Evolutionary conservation across 2,888 invertebrate species (phyloP).

Genomic region (Philhelius pedissequus): DNA sequence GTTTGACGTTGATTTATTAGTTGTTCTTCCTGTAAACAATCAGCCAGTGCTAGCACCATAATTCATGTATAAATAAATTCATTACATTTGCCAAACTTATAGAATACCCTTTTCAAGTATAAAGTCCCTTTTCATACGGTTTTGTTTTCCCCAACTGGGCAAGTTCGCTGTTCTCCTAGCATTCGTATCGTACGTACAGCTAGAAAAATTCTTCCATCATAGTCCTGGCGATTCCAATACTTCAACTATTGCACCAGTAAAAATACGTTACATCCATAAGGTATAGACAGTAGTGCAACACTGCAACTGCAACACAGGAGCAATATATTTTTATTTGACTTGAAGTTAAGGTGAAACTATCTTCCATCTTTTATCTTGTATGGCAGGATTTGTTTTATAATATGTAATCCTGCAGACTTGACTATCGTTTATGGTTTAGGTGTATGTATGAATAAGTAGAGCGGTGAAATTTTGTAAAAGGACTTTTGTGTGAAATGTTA

Average conservation of each 20-base stretch:
- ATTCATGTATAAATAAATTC: constrained; percentile 20
- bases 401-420: constrained; percentile 23
- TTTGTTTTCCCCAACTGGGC: background rate
- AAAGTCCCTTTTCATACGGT: background rate
- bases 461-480: background rate
- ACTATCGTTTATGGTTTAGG: background rate
- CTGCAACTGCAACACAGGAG: background rate
- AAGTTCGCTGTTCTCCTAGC: too few relatives aligned
- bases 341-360: constrained; percentile 35
- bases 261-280: too few relatives aligned
- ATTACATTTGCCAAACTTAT: constrained; percentile 14
- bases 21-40: background rate
- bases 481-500: background rate
- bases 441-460: background rate
- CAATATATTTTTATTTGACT: background rate
- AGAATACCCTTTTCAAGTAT: background rate
- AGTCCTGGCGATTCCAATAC: background rate
- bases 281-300: too few relatives aligned
- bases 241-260: background rate
- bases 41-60: background rate
- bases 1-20: constrained; percentile 55
- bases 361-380: constrained; percentile 13
- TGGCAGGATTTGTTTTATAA: constrained; percentile 33
- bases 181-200: background rate
- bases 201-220: background rate